Conservation (phyloP, 2,797 vertebrate species). For the Parauchenoglanis punctatus region DNA sequence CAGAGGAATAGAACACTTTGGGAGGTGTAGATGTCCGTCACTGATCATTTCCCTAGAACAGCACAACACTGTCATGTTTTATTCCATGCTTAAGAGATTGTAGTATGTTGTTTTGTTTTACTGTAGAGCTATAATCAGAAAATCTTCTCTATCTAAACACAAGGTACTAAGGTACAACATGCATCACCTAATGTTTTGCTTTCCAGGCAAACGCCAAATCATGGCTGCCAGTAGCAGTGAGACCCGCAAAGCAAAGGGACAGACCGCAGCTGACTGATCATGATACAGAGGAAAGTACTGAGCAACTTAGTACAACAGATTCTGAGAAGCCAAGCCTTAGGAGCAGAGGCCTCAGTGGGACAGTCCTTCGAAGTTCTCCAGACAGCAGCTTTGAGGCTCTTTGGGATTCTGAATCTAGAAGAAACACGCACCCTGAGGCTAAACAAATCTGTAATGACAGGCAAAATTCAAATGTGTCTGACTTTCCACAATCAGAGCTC, state of each 20-base stretch:
- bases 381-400: slow-evolving; percentile 47
- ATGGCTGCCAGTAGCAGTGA: slow-evolving; percentile 81
- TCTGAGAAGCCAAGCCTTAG: neutral
- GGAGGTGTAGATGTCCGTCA: neutral
- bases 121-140: neutral
- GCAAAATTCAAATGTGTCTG: slow-evolving; percentile 28
- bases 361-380: slow-evolving; percentile 18
- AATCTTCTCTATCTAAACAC: neutral
- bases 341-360: neutral
- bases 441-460: slow-evolving; percentile 3
- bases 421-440: neutral
- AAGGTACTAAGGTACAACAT: neutral
- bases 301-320: slow-evolving; percentile 26
- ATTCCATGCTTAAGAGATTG: neutral
- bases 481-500: slow-evolving; percentile 57
- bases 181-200: slow-evolving; percentile 42
- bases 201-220: slow-evolving; percentile 78
- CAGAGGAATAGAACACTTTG: too few relatives aligned
- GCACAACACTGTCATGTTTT: neutral
- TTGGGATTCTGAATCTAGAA: slow-evolving; percentile 41
- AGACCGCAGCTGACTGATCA: neutral
- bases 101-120: neutral
- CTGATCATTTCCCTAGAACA: neutral
- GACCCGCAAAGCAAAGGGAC: slow-evolving; percentile 59
- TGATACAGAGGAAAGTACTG: slow-evolving; percentile 32